Percentiles rank a stretch among this genome's conserved stretches.
Evolutionary conservation across 2,888 invertebrate genomes (phyloP).

Genomic region (Drosophila monieri): DNA sequence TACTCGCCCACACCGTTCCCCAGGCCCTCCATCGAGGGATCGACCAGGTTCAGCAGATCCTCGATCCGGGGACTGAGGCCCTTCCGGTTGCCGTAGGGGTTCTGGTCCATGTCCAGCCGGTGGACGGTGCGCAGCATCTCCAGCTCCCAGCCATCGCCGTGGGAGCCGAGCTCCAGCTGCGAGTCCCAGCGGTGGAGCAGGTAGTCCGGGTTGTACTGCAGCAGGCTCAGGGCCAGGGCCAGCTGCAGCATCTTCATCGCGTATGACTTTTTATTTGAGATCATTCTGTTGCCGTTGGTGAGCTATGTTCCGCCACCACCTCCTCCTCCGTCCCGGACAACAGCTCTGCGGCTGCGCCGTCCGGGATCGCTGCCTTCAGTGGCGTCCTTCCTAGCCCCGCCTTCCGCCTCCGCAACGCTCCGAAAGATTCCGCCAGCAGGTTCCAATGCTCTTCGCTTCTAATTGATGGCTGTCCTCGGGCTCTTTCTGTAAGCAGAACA

Average conservation of each 20-base stretch:
- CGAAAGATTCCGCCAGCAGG: conserved; percentile 34
- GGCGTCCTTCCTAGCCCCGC: conserved; percentile 64
- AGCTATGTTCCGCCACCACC: conserved; percentile 42
- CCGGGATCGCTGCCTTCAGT: conserved; percentile 68
- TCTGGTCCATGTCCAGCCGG: conserved; percentile 76
- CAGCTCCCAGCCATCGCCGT: conserved; percentile 83
- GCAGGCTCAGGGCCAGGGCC: conserved; percentile 91
- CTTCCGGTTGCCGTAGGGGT: conserved; percentile 83
- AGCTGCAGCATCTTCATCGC: conserved; percentile 92
- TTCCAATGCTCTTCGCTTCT: conserved; percentile 32
- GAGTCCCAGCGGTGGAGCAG: conserved; percentile 86
- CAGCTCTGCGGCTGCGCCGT: conserved; percentile 64
- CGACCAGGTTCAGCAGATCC: conserved; percentile 86
- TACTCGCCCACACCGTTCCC: conserved; percentile 27
- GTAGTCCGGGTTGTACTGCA: conserved; percentile 91
- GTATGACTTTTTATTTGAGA: conserved; percentile 92
- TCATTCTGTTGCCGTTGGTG: conserved; percentile 85
- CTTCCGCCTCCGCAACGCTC: conserved; percentile 27
- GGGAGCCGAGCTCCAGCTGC: conserved; percentile 77
- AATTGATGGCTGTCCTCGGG: conserved; percentile 54
- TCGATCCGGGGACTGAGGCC: conserved; percentile 84
- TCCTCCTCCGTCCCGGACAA: conserved; percentile 59
- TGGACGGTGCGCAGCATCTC: conserved; percentile 83
- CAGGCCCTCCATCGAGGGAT: conserved; percentile 80
- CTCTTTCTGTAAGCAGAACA: conserved; percentile 39